phyloP scores from a whole-genome alignment of 2,888 invertebrate genomes.

The Meloe dianella region DNA sequence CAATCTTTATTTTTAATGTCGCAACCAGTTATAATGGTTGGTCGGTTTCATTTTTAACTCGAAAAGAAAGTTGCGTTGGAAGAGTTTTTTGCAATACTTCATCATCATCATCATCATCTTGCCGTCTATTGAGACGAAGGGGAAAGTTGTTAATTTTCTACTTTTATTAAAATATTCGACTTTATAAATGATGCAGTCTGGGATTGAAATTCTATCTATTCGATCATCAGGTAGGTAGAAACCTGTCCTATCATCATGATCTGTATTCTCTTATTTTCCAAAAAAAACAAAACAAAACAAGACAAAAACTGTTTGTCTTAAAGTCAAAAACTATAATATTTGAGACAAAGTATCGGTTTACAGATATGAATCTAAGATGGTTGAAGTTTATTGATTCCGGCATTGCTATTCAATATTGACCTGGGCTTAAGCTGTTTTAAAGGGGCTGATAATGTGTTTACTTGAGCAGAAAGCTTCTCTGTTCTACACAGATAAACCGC shows the following conservation, averaged over 20 bases:
- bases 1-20: constrained; percentile 28
- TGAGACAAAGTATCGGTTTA: constrained; percentile 40
- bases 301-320: no score
- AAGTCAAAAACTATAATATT: constrained; percentile 8
- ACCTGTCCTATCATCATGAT: constrained; percentile 5
- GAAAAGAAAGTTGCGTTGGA: background rate
- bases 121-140: background rate
- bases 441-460: constrained; percentile 52
- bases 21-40: constrained; percentile 5
- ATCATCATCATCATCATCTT: background rate
- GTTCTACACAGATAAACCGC: constrained; percentile 5
- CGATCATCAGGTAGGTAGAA: constrained; percentile 2
- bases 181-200: background rate
- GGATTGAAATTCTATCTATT: background rate
- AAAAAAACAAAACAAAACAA: background rate
- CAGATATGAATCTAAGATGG: constrained; percentile 50
- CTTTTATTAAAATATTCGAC: background rate
- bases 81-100: background rate
- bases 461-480: constrained; percentile 22
- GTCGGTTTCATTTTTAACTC: background rate
- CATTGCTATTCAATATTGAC: constrained; percentile 52
- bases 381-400: constrained; percentile 53
- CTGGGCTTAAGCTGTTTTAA: constrained; percentile 50
- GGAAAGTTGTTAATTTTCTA: background rate
- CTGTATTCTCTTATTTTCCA: background rate